Evolutionary conservation across 2,797 vertebrate species (phyloP).

Genomic region (Coregonus suidteri): DNA sequence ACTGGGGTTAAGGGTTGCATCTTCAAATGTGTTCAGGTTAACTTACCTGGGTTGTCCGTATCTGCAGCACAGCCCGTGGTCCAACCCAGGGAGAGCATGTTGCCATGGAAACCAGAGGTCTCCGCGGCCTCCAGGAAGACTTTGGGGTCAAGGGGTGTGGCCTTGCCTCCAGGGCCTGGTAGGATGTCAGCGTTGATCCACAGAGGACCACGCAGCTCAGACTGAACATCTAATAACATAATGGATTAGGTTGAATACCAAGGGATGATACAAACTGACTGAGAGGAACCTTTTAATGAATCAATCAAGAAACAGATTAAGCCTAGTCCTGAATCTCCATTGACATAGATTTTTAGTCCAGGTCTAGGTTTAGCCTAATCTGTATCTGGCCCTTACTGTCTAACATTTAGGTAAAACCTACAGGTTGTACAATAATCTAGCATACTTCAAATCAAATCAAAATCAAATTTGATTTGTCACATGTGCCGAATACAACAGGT

Average conservation of each 20-base stretch:
- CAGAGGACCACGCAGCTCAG: conserved; percentile 65
- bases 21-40: not conserved
- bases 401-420: too few relatives aligned
- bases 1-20: not conserved
- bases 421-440: too few relatives aligned
- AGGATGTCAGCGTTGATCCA: conserved; percentile 93
- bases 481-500: too few relatives aligned
- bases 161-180: conserved; percentile 79
- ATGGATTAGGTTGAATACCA: conserved; percentile 73
- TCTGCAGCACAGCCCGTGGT: conserved; percentile 60
- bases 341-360: too few relatives aligned
- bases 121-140: conserved; percentile 70
- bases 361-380: too few relatives aligned
- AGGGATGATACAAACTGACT: not conserved
- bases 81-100: too few relatives aligned
- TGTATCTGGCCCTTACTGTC: too few relatives aligned
- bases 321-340: too few relatives aligned
- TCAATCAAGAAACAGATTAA: too few relatives aligned
- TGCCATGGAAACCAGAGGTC: conserved; percentile 12
- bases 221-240: conserved; percentile 69
- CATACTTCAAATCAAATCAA: too few relatives aligned
- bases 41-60: conserved; percentile 77
- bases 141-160: conserved; percentile 68
- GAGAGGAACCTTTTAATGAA: too few relatives aligned
- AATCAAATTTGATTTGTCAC: too few relatives aligned